These are phyloP conservation scores for Hemiprocne comata DNA, from an alignment of 2,113 vertebrate species.

Conservation along the genomic window DNA sequence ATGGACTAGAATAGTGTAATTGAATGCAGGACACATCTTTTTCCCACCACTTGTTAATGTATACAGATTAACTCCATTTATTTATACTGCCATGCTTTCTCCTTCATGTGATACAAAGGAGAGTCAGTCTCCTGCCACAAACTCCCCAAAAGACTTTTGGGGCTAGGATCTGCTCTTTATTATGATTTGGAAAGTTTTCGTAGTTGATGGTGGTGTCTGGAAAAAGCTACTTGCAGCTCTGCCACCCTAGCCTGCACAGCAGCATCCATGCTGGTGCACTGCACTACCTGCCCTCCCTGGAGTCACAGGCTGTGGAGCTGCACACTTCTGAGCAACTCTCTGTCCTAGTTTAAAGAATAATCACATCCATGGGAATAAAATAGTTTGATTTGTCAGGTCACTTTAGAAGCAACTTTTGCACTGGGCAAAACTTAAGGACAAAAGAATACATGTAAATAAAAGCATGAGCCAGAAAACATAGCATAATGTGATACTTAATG, in stretches of 20 bases:
- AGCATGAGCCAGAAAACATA: background rate
- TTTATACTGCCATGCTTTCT: background rate
- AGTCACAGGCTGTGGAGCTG: background rate
- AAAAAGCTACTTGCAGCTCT: background rate
- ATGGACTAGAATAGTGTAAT: conserved; percentile 37
- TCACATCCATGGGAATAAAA: background rate
- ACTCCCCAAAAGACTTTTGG: background rate
- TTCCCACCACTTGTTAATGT: background rate
- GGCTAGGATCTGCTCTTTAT: background rate
- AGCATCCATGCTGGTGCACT: background rate
- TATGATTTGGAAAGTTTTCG: background rate
- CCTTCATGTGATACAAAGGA: background rate
- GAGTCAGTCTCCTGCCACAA: background rate
- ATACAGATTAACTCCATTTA: background rate
- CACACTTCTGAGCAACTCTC: background rate
- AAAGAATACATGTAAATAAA: background rate
- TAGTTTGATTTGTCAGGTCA: background rate
- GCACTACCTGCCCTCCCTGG: background rate
- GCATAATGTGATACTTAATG: background rate
- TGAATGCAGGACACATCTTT: background rate
- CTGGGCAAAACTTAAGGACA: background rate
- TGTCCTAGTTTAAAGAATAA: background rate
- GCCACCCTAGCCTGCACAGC: background rate
- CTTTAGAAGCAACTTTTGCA: background rate
- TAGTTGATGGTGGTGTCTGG: background rate